Percentiles rank a stretch among this genome's conserved stretches.
phyloP scores from a whole-genome alignment of 1,140 invertebrate species.

The Prorops nasuta region DNA sequence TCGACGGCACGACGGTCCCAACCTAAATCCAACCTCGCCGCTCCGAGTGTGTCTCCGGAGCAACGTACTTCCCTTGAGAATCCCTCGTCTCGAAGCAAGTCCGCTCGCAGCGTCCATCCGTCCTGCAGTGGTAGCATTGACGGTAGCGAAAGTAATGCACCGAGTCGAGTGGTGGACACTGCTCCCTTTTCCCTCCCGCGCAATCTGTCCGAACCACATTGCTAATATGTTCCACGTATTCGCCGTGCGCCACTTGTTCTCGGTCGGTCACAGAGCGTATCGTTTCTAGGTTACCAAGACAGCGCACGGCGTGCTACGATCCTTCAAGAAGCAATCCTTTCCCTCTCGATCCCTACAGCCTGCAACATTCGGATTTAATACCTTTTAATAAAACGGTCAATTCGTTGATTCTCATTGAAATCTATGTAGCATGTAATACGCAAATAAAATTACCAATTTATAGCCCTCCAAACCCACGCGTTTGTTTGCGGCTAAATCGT shows the following conservation, averaged over 20 bases:
- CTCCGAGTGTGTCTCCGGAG: too few species aligned
- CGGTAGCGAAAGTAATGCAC: conserved; percentile 42
- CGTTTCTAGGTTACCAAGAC: conserved; percentile 51
- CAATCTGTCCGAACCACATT: conserved; percentile 6
- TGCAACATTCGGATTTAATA: too few species aligned
- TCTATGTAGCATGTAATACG: too few species aligned
- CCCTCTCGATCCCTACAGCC: conserved; percentile 1
- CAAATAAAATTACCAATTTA: too few species aligned
- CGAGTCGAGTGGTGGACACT: too few species aligned
- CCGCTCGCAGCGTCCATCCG: conserved; percentile 3
- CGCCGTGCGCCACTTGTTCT: conserved; percentile 24
- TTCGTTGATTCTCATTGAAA: too few species aligned
- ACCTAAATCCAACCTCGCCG: too few species aligned
- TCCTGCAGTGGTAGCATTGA: conserved; percentile 36
- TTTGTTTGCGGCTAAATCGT: too few species aligned
- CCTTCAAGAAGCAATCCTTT: background rate
- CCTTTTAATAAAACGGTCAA: too few species aligned
- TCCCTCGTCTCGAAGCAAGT: background rate
- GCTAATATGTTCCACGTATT: conserved; percentile 28
- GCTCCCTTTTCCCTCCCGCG: conserved; percentile 1
- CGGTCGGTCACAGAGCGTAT: conserved; percentile 11
- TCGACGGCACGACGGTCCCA: too few species aligned
- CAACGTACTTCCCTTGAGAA: too few species aligned
- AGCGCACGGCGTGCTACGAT: conserved; percentile 29
- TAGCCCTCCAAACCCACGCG: too few species aligned